These are phyloP conservation scores for Tethea ocularis DNA, from an alignment of 2,888 invertebrate genomes.

Conservation along the genomic window DNA sequence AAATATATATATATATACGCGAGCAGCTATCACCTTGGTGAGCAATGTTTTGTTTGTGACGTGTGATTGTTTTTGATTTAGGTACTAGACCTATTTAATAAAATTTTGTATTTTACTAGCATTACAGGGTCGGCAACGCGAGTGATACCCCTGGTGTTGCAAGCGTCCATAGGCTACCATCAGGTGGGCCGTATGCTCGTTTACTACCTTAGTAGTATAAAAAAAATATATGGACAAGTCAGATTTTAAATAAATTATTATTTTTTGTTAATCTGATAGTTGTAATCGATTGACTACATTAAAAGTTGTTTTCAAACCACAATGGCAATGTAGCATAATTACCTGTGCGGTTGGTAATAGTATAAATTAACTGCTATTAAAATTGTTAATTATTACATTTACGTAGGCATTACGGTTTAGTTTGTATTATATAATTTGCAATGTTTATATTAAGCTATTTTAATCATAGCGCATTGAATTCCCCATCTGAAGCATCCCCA, in stretches of 20 bases:
- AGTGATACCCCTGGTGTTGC: too few relatives aligned
- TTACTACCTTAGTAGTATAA: too few relatives aligned
- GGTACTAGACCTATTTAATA: too few relatives aligned
- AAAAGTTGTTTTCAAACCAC: background rate
- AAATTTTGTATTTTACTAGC: too few relatives aligned
- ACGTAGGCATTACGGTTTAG: background rate
- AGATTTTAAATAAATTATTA: background rate
- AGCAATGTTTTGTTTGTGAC: too few relatives aligned
- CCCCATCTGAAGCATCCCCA: background rate
- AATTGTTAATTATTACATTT: slow-evolving; percentile 4
- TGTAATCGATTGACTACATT: background rate
- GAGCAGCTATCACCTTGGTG: too few relatives aligned
- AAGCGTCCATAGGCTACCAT: too few relatives aligned
- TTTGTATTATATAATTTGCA: background rate
- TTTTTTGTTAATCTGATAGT: background rate
- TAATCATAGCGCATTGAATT: background rate
- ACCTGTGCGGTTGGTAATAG: background rate
- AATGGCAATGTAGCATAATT: background rate
- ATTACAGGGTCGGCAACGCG: too few relatives aligned
- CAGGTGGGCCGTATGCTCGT: too few relatives aligned
- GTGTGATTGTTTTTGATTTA: too few relatives aligned
- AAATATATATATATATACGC: too few relatives aligned
- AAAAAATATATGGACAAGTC: too few relatives aligned
- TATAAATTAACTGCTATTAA: slow-evolving; percentile 3
- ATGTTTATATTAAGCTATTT: background rate